These are phyloP conservation scores for Pristionchus japonicus DNA, from an alignment of 2,888 invertebrate species.

Conservation along the genomic window DNA sequence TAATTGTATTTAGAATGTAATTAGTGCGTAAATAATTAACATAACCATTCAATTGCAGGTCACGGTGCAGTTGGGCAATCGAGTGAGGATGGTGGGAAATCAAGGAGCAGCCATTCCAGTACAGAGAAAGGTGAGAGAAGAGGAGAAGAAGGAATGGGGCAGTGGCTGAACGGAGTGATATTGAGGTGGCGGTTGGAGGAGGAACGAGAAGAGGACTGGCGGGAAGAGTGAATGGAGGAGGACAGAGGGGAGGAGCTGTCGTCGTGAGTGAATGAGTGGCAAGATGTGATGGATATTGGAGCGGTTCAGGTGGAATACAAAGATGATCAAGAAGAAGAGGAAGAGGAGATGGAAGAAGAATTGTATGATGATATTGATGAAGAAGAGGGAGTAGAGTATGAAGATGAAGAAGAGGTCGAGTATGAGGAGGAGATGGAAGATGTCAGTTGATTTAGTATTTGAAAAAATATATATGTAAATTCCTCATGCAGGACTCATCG, in stretches of 20 bases:
- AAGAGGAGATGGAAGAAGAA: background rate
- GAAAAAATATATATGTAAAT: background rate
- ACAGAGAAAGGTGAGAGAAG: background rate
- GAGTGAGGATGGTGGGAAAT: constrained; percentile 27
- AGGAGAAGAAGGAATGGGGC: no score
- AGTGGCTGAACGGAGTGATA: no score
- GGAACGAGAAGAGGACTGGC: background rate
- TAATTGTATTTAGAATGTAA: background rate
- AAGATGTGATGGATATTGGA: background rate
- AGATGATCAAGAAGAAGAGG: constrained; percentile 6
- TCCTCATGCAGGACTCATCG: background rate
- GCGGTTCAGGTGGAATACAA: background rate
- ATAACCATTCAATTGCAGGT: background rate
- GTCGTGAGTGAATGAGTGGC: background rate
- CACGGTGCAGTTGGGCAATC: constrained; percentile 8
- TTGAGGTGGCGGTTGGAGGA: background rate
- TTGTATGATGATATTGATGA: background rate
- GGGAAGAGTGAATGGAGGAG: constrained; percentile 16
- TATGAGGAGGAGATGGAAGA: constrained; percentile 26
- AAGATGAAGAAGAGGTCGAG: background rate
- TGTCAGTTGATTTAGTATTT: background rate
- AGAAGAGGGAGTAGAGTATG: background rate
- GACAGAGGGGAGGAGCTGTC: background rate
- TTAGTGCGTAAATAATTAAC: background rate
- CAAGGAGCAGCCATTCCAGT: background rate